These are phyloP conservation scores for Coccyzus lansbergi DNA, from an alignment of 2,797 vertebrate genomes.

Conservation along the genomic window DNA sequence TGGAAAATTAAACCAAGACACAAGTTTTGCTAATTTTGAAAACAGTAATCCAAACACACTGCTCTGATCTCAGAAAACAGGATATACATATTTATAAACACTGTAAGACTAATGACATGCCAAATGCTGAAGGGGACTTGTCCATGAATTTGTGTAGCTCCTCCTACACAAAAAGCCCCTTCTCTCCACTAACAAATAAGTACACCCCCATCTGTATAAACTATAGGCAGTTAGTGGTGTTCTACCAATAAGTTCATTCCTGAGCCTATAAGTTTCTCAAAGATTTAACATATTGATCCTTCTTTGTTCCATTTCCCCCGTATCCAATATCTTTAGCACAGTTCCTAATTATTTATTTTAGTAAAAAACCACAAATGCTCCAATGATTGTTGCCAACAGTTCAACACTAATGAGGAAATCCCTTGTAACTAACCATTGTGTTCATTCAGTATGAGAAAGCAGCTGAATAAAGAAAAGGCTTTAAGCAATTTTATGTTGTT, in stretches of 20 bases:
- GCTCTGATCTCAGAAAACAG: neutral
- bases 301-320: slow-evolving; percentile 10
- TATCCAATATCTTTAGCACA: neutral
- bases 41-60: neutral
- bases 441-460: neutral
- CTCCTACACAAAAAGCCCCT: neutral
- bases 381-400: slow-evolving; percentile 16
- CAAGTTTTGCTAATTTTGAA: slow-evolving; percentile 41
- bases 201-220: neutral
- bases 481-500: neutral
- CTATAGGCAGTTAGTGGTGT: neutral
- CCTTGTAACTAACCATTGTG: neutral
- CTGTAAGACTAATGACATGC: neutral
- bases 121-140: neutral
- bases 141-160: neutral
- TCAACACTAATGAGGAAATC: slow-evolving; percentile 34
- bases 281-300: slow-evolving; percentile 23
- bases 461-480: neutral
- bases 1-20: slow-evolving; percentile 40
- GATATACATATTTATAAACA: neutral
- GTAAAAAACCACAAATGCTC: slow-evolving; percentile 45
- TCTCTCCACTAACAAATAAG: neutral
- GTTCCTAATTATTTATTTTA: slow-evolving; percentile 55
- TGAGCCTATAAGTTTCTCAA: neutral
- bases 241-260: neutral